Conservation (phyloP, 2,113 vertebrate species). For the Pelecanoides urinatrix region DNA sequence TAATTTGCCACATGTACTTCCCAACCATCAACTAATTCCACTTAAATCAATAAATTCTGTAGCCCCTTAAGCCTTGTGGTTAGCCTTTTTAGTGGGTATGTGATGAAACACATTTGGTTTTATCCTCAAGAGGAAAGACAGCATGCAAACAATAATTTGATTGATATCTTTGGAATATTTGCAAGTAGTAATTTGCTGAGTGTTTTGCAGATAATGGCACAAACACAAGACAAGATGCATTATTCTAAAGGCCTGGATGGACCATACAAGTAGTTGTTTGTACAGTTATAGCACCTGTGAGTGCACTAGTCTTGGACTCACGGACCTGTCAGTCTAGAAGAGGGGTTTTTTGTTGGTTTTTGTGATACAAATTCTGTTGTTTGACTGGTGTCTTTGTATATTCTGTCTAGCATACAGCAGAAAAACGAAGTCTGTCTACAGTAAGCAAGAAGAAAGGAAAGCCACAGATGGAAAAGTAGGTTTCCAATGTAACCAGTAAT, state of each 20-base stretch:
- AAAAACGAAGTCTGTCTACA: conserved; percentile 71
- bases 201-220: background rate
- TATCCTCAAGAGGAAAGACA: background rate
- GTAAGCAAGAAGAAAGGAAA: conserved; percentile 80
- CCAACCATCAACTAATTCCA: background rate
- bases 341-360: background rate
- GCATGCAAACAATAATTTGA: background rate
- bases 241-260: background rate
- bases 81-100: background rate
- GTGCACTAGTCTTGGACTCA: background rate
- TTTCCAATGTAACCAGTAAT: background rate
- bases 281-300: background rate
- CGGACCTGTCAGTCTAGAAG: background rate
- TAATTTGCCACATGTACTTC: background rate
- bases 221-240: background rate
- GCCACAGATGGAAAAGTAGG: conserved; percentile 79
- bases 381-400: conserved; percentile 8
- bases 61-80: background rate
- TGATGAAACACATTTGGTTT: background rate
- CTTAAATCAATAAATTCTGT: background rate
- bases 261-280: background rate
- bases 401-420: conserved; percentile 69
- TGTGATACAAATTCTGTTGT: background rate
- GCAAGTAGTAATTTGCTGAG: background rate
- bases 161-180: background rate